Evolutionary conservation across 2,113 vertebrate species (phyloP), one percentile per base, ranked within the genome.

Genomic region (Ovibos moschatus): DNA sequence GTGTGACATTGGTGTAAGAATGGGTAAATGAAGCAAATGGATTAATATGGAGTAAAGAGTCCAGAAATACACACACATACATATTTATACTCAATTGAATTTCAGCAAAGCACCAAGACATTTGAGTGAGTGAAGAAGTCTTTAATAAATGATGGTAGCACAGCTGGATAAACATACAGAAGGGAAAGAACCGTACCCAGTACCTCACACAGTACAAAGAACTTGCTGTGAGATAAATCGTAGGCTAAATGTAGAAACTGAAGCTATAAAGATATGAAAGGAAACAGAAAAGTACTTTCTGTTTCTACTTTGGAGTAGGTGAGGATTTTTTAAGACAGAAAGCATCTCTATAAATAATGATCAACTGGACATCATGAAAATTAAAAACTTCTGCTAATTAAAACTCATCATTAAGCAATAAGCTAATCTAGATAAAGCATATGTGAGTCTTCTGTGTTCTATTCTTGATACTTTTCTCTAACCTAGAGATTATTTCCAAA

Each of bases 401-500:
- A 90, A 78, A 84, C 1, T 28, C 47, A 86, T 43, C 47, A 71
- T 95, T 87, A 50, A 71, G 19, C 23, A 58, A 62, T 93, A 67
- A 71, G 14, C 28, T 28, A 83, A 87, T 47, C 28, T 85, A 27
- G 28, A 53, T 53, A 95, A 96, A 78, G 14, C 13, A 8, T 84
- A 67, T 82, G 55, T 45, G 47, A 64, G 53, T 71, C 58, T 93
- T 83, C 82, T 92, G 19, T 96, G 47, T 87, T 76, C 27, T 83
- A 27, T 67, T 53, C 53, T 74, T 87, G 27, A 67, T 83, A 64
- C 43, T 87, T 91, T 93, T 76, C 60, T 81, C 53, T 60, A 45
- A 71, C 23, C 81, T 91, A 30, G 28, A 95, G 67, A 43, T 84
- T 85, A 88, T 90, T 95, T 95, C n/a, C 12, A 95, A 57, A 93